Conservation (phyloP, 2,888 invertebrate genomes). For the Isoperla grammatica region DNA sequence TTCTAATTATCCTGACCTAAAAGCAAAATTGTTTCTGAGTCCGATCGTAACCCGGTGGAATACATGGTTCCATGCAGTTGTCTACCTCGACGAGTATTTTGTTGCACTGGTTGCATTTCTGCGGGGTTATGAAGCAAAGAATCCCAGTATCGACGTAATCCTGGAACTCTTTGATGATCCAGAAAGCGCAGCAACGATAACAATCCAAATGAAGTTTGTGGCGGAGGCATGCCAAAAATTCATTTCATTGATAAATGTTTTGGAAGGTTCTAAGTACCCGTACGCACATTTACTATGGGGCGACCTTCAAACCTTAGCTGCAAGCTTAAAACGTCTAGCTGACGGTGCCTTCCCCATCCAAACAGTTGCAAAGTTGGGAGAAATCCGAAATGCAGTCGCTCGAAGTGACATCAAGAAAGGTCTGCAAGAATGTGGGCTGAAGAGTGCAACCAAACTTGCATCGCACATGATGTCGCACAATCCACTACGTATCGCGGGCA, state of each 20-base stretch:
- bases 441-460: neutral
- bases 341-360: too few relatives aligned
- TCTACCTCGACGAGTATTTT: neutral
- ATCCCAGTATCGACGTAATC: neutral
- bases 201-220: neutral
- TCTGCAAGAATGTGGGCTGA: neutral
- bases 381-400: too few relatives aligned
- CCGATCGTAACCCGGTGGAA: neutral
- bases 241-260: too few relatives aligned
- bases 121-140: neutral
- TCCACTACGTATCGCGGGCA: too few relatives aligned
- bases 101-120: neutral
- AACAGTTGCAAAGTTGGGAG: too few relatives aligned
- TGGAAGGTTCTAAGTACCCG: too few relatives aligned
- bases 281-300: too few relatives aligned
- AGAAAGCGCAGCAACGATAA: neutral
- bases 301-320: too few relatives aligned
- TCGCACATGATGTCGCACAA: neutral
- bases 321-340: too few relatives aligned
- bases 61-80: constrained; percentile 4
- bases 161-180: neutral
- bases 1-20: too few relatives aligned
- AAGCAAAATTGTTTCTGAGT: neutral
- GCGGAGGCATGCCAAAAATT: neutral
- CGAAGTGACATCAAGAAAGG: too few relatives aligned